These are phyloP conservation scores for Drymodes brunneopygia DNA, from an alignment of 2,113 vertebrate species.

Conservation along the genomic window DNA sequence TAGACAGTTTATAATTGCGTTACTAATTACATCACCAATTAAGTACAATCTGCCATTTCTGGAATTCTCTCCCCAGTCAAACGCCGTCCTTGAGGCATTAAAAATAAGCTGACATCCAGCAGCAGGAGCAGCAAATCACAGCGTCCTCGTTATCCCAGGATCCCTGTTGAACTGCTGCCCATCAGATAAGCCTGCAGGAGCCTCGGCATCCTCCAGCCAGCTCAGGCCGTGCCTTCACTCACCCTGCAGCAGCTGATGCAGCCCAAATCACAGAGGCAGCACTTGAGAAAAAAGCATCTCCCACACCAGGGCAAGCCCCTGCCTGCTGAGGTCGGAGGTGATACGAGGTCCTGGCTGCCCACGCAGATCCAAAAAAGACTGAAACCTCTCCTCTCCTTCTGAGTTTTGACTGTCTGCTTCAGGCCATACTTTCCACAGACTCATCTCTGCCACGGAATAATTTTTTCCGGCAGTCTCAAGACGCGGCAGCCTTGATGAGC, in stretches of 20 bases:
- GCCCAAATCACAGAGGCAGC: background rate
- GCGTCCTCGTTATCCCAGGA: background rate
- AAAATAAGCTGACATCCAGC: background rate
- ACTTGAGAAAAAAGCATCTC: background rate
- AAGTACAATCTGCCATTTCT: conserved; percentile 40
- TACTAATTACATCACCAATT: conserved; percentile 39
- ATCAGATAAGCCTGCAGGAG: background rate
- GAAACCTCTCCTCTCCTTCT: background rate
- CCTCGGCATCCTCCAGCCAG: background rate
- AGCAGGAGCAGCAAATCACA: background rate
- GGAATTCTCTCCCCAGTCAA: conserved; percentile 26
- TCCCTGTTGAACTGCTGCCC: background rate
- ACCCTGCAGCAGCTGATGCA: background rate
- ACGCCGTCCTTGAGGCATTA: background rate
- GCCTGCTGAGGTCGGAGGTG: background rate
- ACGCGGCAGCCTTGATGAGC: background rate
- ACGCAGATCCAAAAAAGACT: background rate
- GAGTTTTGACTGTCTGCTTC: background rate
- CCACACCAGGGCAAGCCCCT: too few species aligned
- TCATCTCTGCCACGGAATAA: background rate
- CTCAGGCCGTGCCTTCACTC: background rate
- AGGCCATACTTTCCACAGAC: background rate
- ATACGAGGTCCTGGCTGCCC: background rate
- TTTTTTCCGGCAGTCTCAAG: background rate
- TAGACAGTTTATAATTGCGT: background rate